Base-by-base conservation (phyloP, 2,888 invertebrate species). In the Drosophila nr. medialis region DNA sequence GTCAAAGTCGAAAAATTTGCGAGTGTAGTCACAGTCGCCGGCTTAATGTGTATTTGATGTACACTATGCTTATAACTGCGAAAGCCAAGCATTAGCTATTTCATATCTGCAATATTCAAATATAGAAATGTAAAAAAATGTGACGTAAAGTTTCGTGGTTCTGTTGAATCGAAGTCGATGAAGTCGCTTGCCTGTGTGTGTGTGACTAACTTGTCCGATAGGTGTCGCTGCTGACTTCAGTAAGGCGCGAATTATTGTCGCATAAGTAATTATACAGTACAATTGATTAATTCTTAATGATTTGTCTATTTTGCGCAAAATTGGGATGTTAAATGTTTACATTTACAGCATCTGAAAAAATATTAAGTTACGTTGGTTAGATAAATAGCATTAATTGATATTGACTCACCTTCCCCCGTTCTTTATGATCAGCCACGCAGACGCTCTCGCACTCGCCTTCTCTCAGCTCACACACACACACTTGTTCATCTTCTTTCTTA, bases 401-500 rank as follows among this genome's bases (percentile, higher is more conserved):
- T 38, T 27, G 27, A 45, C 24, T 21, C 0, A 45, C 38, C 7
- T n/a, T 11, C 2, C 4, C 13, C 29, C n/a, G 6, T 30, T 15
- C 4, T 11, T 11, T 29, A 2, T 40, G 27, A 2, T 18, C 38
- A 27, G 4, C 27, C 15, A n/a, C 15, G 18, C 60, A 40, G 4
- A 34, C 40, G 34, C 30, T 51, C 13, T 38, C 36, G 18, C 36
- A 21, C 13, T 27, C 24, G 30, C 30, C 11, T 30, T 58, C 34
- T 30, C 27, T 32, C 15, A 15, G 34, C 4, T 13, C 7, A 29
- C 34, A 30, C 27, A 36, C 24, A 48, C 40, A 42, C 21, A 24
- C 32, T 3, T 13, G 15, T 7, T 51, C 60, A 24, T 64, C 66
- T 69, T 72, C 62, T 72, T 71, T 30, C 61, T 34, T 54, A 32